Percentiles rank a stretch among this genome's conserved stretches.
Evolutionary conservation across 2,797 vertebrate genomes (phyloP).

Genomic region (Epinephelus awoara): DNA sequence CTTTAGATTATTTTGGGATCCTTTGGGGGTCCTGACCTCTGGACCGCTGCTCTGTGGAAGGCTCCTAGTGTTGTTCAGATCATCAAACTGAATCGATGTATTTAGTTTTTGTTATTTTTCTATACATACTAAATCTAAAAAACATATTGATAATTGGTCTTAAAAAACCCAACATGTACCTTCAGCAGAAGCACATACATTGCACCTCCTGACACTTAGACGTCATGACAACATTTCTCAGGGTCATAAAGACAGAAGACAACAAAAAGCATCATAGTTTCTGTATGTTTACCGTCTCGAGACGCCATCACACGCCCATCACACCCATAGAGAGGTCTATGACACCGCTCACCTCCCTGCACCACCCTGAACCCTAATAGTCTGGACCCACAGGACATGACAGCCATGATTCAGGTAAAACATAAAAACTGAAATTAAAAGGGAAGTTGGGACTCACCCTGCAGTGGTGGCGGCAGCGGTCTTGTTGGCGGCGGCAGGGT

Average conservation of each 20-base stretch:
- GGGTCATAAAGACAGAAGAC: not conserved
- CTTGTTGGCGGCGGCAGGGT: constrained; percentile 19
- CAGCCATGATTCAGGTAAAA: constrained; percentile 6
- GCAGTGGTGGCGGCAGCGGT: not conserved
- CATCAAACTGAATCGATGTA: not conserved
- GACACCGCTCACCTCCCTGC: constrained; percentile 23
- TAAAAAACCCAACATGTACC: not conserved
- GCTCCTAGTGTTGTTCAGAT: not conserved
- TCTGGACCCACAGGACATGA: constrained; percentile 8
- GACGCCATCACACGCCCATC: constrained; percentile 36
- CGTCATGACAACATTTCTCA: not conserved
- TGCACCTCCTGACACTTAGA: not conserved
- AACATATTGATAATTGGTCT: not conserved
- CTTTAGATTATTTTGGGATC: not conserved
- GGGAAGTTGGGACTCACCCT: constrained; percentile 66
- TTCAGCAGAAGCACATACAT: not conserved
- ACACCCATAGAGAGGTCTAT: constrained; percentile 26
- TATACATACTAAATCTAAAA: not conserved
- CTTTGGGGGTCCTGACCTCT: constrained; percentile 1
- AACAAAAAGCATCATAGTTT: constrained; percentile 3
- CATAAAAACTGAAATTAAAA: not conserved
- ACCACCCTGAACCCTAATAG: constrained; percentile 30
- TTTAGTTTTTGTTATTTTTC: too few relatives aligned
- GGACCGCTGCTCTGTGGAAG: not conserved
- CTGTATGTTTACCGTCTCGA: constrained; percentile 23